Evolutionary conservation across 2,888 invertebrate species (phyloP).

Genomic region (Galerucella pusilla): DNA sequence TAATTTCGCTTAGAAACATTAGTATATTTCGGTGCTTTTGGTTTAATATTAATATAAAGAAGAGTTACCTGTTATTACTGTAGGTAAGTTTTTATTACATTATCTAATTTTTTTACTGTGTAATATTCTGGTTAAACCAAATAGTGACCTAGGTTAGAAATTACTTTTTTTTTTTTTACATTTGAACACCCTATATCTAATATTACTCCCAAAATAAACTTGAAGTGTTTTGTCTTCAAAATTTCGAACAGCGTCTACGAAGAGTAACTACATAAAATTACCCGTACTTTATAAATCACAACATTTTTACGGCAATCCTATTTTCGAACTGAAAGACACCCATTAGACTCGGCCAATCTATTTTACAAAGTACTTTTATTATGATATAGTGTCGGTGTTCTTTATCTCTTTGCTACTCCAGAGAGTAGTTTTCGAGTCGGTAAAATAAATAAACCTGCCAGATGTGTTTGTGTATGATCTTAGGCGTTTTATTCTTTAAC

Average conservation of each 20-base stretch:
- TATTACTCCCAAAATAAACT: background rate
- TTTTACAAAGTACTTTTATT: slow-evolving; percentile 47
- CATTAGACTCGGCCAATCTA: slow-evolving; percentile 48
- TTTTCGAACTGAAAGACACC: slow-evolving; percentile 42
- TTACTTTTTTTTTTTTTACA: too few species aligned
- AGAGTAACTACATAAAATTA: slow-evolving; percentile 3
- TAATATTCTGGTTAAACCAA: too few species aligned
- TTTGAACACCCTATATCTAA: background rate
- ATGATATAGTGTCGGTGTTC: slow-evolving; percentile 49
- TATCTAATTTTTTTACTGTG: too few species aligned
- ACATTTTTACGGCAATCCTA: slow-evolving; percentile 34
- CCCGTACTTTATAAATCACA: slow-evolving; percentile 19
- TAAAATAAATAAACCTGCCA: slow-evolving; percentile 49
- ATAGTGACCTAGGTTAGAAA: too few species aligned
- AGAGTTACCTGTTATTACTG: too few species aligned
- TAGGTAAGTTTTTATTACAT: too few species aligned
- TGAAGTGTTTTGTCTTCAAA: background rate
- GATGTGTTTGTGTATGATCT: slow-evolving; percentile 40
- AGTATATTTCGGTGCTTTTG: too few species aligned
- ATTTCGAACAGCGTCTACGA: background rate
- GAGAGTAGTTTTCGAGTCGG: slow-evolving; percentile 10
- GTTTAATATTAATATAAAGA: too few species aligned
- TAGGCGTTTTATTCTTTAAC: slow-evolving; percentile 20
- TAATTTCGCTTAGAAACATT: too few species aligned
- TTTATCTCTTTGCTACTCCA: slow-evolving; percentile 32